phyloP scores from a whole-genome alignment of 1,140 invertebrate species.

The Hetaerina americana region DNA sequence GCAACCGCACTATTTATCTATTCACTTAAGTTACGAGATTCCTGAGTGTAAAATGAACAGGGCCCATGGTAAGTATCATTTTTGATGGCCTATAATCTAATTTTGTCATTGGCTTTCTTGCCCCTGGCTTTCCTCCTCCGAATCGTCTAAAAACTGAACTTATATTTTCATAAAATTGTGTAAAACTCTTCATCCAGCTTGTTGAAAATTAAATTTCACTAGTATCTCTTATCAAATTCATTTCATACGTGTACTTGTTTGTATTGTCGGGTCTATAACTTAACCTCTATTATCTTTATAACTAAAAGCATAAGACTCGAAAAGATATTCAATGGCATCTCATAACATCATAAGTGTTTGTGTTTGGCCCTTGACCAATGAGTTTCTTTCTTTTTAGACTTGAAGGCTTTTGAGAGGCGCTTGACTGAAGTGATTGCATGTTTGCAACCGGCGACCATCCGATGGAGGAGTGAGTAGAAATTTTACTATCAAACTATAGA shows the following conservation, averaged over 20 bases:
- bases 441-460: constrained; percentile 74
- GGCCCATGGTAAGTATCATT: not conserved
- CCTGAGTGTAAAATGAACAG: not conserved
- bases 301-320: too few relatives aligned
- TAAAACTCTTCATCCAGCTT: not conserved
- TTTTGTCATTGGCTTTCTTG: not conserved
- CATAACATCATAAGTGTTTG: too few relatives aligned
- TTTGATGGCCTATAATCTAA: too few relatives aligned
- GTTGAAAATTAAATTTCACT: not conserved
- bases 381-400: constrained; percentile 50
- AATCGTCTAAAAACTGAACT: too few relatives aligned
- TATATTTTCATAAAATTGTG: too few relatives aligned
- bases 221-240: too few relatives aligned
- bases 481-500: too few relatives aligned
- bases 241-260: too few relatives aligned
- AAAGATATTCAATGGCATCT: too few relatives aligned
- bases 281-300: too few relatives aligned
- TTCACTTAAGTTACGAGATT: not conserved
- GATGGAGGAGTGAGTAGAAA: constrained; percentile 74
- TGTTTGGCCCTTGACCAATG: not conserved
- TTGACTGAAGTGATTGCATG: constrained; percentile 93
- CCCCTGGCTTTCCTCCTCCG: not conserved
- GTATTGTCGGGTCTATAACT: too few relatives aligned
- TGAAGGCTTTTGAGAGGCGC: constrained; percentile 91
- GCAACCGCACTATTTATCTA: not conserved